A percentile compares a stretch with the other conserved stretches of the same genome.
These are phyloP conservation scores for Microchrysa polita DNA, from an alignment of 2,888 invertebrate species.

Conservation along the genomic window DNA sequence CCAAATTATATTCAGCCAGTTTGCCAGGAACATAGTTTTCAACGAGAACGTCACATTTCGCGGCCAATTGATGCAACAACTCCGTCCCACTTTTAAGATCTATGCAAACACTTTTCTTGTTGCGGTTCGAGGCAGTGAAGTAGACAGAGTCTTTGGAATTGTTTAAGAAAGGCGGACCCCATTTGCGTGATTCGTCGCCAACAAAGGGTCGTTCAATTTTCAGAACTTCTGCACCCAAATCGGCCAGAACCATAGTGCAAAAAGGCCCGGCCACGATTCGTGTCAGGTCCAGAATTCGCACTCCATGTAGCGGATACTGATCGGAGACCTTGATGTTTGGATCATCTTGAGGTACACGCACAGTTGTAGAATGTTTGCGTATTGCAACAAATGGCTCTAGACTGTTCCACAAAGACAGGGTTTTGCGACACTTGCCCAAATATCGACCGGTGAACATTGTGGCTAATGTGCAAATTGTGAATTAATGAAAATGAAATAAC, in stretches of 20 bases:
- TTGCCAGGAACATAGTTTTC: conserved; percentile 97
- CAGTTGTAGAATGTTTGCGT: background rate
- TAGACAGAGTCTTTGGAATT: conserved; percentile 78
- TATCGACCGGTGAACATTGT: background rate
- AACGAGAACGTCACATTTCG: conserved; percentile 84
- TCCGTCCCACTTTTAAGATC: conserved; percentile 80
- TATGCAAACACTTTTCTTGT: conserved; percentile 91
- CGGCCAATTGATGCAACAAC: conserved; percentile 76
- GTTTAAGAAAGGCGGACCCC: conserved; percentile 90
- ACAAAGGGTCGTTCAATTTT: conserved; percentile 87
- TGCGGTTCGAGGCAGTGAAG: conserved; percentile 89
- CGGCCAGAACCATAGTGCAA: conserved; percentile 92
- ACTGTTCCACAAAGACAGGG: background rate
- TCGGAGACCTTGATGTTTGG: conserved; percentile 40
- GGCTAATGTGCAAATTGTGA: background rate
- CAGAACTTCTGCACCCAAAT: conserved; percentile 91
- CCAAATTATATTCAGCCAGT: conserved; percentile 77
- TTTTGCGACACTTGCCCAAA: background rate
- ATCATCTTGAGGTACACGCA: background rate
- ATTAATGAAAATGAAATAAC: background rate
- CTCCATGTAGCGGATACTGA: conserved; percentile 72
- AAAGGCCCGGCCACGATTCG: conserved; percentile 94
- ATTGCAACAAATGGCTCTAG: background rate
- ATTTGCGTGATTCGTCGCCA: conserved; percentile 89
- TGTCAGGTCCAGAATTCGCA: conserved; percentile 82